These are phyloP conservation scores for Nemotelus nigrinus DNA, from an alignment of 2,888 invertebrate species.

Conservation along the genomic window DNA sequence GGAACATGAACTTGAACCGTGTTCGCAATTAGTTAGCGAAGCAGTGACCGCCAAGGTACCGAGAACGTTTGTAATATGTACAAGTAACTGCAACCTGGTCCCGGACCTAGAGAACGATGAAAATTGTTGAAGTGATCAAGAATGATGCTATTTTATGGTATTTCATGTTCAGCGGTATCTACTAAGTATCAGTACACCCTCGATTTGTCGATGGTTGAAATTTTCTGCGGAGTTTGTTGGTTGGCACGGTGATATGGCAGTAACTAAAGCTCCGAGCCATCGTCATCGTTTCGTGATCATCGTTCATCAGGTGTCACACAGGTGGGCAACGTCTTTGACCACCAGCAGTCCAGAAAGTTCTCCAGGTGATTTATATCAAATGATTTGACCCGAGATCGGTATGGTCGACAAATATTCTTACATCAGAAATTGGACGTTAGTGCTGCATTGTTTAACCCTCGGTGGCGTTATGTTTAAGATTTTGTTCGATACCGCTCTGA, in stretches of 20 bases:
- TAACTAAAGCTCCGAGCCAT: slow-evolving; percentile 1
- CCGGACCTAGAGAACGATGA: slow-evolving; percentile 23
- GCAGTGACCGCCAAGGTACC: background rate
- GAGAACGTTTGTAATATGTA: background rate
- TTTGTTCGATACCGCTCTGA: background rate
- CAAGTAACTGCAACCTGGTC: slow-evolving; percentile 9
- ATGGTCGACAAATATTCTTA: slow-evolving; percentile 21
- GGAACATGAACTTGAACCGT: slow-evolving; percentile 43
- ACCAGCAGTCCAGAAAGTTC: slow-evolving; percentile 15
- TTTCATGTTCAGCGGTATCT: background rate
- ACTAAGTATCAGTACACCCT: background rate
- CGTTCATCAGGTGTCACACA: slow-evolving; percentile 35
- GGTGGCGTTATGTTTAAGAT: background rate
- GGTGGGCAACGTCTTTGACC: slow-evolving; percentile 23
- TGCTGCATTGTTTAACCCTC: background rate
- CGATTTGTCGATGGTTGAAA: background rate
- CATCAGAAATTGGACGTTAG: slow-evolving; percentile 24
- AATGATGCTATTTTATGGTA: slow-evolving; percentile 18
- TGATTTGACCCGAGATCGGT: slow-evolving; percentile 40
- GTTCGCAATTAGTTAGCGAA: slow-evolving; percentile 40
- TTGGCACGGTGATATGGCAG: background rate
- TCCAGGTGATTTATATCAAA: slow-evolving; percentile 31
- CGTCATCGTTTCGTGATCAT: background rate
- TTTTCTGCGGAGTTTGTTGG: background rate
- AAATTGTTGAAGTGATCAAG: slow-evolving; percentile 33